Conservation (phyloP, 2,797 vertebrate genomes). For the Sphenopsis melanotis region DNA sequence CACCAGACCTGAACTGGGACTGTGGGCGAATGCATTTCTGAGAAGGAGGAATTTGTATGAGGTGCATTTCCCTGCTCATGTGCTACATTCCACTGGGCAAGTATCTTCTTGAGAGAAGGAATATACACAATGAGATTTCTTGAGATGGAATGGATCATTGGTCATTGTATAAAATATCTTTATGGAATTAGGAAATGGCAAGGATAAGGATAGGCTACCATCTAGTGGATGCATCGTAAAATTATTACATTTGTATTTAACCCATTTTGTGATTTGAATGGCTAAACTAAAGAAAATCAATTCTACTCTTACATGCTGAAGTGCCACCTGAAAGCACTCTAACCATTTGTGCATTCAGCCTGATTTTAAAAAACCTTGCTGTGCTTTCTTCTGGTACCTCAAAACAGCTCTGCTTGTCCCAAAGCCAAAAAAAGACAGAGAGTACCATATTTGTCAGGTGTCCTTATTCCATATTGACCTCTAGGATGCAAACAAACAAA, state of each 20-base stretch:
- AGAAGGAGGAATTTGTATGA: background rate
- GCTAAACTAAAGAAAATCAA: constrained; percentile 48
- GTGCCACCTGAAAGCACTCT: constrained; percentile 42
- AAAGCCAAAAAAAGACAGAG: constrained; percentile 27
- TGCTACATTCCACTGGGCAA: background rate
- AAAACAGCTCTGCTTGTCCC: constrained; percentile 43
- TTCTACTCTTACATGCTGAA: background rate
- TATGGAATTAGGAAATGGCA: background rate
- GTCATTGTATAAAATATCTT: background rate
- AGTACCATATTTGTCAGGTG: constrained; percentile 18
- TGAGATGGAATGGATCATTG: background rate
- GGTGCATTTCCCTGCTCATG: background rate
- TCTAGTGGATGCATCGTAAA: constrained; percentile 64
- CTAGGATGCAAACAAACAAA: constrained; percentile 25
- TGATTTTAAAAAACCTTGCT: constrained; percentile 27
- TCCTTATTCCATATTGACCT: constrained; percentile 37
- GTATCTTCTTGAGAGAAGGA: background rate
- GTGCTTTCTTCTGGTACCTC: constrained; percentile 36
- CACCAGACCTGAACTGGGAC: background rate
- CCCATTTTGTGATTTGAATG: constrained; percentile 32
- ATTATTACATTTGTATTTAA: constrained; percentile 35
- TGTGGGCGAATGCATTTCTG: background rate
- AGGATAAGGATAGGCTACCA: constrained; percentile 69
- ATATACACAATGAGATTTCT: background rate
- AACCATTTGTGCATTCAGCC: constrained; percentile 11